Evolutionary conservation across 2,113 vertebrate species (phyloP).

Genomic region (Daubentonia madagascariensis): DNA sequence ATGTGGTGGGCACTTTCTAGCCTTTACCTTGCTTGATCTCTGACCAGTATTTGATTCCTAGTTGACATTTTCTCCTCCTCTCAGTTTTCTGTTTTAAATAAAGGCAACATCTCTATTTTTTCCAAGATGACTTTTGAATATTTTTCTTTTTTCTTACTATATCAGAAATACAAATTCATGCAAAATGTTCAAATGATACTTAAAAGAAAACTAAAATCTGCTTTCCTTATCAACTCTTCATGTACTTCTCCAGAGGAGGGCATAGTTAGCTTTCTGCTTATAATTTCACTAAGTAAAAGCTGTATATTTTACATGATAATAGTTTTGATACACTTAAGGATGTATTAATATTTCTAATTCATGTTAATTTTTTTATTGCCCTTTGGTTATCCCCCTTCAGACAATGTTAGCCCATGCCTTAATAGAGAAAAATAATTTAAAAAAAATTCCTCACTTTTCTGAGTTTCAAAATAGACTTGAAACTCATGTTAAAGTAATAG

Average conservation of each 20-base stretch:
- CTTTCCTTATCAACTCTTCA: not conserved
- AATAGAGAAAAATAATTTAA: not conserved
- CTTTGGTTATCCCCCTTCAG: not conserved
- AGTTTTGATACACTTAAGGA: constrained; percentile 9
- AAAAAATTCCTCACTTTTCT: not conserved
- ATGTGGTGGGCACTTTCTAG: not conserved
- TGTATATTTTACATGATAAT: not conserved
- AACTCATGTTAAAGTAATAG: not conserved
- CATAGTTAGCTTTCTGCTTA: not conserved
- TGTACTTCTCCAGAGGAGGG: not conserved
- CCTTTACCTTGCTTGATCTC: not conserved
- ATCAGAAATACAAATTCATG: constrained; percentile 7
- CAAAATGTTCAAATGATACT: not conserved
- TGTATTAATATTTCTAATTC: not conserved
- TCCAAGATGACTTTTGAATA: not conserved
- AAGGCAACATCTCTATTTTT: not conserved
- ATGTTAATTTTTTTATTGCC: not conserved
- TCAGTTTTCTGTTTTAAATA: not conserved
- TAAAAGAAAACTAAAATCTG: not conserved
- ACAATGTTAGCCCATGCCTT: not conserved
- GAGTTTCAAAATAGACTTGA: not conserved
- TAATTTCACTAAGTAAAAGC: not conserved
- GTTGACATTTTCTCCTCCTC: not conserved
- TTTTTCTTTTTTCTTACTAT: not conserved
- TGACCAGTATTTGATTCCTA: not conserved